These are phyloP conservation scores for Platycheirus rosarum DNA, from an alignment of 2,888 invertebrate species.

Conservation along the genomic window DNA sequence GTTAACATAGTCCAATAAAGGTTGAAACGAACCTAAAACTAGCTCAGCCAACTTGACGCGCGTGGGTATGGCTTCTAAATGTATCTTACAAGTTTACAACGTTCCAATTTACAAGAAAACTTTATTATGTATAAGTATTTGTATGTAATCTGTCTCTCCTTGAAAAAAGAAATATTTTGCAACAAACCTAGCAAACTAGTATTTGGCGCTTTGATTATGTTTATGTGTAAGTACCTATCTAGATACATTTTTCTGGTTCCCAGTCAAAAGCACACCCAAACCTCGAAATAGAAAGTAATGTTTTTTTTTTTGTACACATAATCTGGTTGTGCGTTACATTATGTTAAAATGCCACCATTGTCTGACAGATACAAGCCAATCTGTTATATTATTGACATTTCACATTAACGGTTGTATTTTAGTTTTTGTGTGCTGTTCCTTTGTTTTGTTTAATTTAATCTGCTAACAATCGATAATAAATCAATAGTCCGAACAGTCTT, in stretches of 20 bases:
- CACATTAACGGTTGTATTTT: slow-evolving; percentile 24
- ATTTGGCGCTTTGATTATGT: background rate
- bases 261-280: slow-evolving; percentile 51
- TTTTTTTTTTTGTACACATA: slow-evolving; percentile 2
- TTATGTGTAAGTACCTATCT: slow-evolving; percentile 13
- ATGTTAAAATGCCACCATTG: slow-evolving; percentile 29
- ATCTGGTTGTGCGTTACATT: slow-evolving; percentile 47
- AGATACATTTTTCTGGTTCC: slow-evolving; percentile 1
- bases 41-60: slow-evolving; percentile 47
- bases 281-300: slow-evolving; percentile 61
- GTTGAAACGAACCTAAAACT: slow-evolving; percentile 46
- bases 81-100: slow-evolving; percentile 10
- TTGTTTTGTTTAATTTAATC: slow-evolving; percentile 26
- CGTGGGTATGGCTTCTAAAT: slow-evolving; percentile 53
- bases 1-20: slow-evolving; percentile 43
- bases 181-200: slow-evolving; percentile 22
- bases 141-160: slow-evolving; percentile 13
- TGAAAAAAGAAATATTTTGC: slow-evolving; percentile 47
- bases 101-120: slow-evolving; percentile 35
- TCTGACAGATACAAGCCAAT: slow-evolving; percentile 18
- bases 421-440: background rate
- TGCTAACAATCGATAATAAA: slow-evolving; percentile 46
- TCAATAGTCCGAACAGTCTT: slow-evolving; percentile 39
- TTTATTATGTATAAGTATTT: background rate
- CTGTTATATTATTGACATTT: slow-evolving; percentile 50